A percentile compares a stretch with the other conserved stretches of the same genome.
phyloP scores from a whole-genome alignment of 2,797 vertebrate species.

The Huso huso region DNA sequence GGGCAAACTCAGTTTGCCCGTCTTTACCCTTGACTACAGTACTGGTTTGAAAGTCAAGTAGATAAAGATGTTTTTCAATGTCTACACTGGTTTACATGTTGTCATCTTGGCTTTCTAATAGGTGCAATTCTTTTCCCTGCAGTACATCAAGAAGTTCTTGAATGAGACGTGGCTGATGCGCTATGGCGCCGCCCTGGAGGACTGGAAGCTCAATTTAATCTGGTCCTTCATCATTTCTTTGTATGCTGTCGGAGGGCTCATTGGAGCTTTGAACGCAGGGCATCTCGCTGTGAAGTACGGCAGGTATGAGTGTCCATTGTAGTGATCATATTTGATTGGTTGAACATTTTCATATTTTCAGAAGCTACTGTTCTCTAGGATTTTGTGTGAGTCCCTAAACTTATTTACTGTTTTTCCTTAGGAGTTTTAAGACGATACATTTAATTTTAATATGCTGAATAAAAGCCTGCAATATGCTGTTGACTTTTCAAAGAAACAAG shows the following conservation, averaged over 20 bases:
- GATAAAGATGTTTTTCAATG: neutral
- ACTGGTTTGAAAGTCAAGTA: neutral
- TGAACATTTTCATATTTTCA: too few species aligned
- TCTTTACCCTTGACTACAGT: neutral
- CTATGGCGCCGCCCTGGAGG: constrained; percentile 36
- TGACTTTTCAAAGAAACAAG: constrained; percentile 8
- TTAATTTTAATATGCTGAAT: neutral
- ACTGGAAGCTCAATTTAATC: constrained; percentile 51
- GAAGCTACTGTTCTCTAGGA: neutral
- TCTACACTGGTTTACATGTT: neutral
- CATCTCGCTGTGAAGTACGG: constrained; percentile 32
- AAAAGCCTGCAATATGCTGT: constrained; percentile 1
- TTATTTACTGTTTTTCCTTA: neutral
- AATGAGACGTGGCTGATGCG: constrained; percentile 48
- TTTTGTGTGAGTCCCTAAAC: neutral
- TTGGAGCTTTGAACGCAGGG: constrained; percentile 38
- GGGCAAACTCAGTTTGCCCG: too few species aligned
- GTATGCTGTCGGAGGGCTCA: constrained; percentile 52
- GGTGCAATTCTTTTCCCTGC: constrained; percentile 19
- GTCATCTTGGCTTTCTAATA: neutral
- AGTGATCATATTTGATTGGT: too few species aligned
- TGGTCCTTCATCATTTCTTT: constrained; percentile 61
- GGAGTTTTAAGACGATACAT: constrained; percentile 1
- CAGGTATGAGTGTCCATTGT: constrained; percentile 36
- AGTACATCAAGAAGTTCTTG: constrained; percentile 60